phyloP scores from a whole-genome alignment of 2,888 invertebrate species.

The Sphaeridia pumilis region DNA sequence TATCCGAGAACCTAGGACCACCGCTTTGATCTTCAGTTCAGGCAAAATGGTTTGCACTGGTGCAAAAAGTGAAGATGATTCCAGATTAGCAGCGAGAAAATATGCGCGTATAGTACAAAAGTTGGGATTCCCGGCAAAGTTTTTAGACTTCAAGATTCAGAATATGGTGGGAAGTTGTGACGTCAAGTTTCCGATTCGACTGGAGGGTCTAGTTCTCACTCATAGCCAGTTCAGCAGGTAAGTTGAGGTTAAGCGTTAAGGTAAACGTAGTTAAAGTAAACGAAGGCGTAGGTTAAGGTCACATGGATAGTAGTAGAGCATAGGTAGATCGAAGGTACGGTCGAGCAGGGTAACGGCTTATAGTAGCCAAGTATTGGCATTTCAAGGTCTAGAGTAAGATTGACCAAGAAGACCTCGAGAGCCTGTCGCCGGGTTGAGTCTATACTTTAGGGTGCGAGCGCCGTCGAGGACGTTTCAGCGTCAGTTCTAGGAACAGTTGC shows the following conservation, averaged over 20 bases:
- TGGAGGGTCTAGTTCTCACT: constrained; percentile 67
- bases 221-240: constrained; percentile 64
- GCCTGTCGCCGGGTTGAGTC: too few species aligned
- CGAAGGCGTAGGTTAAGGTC: too few species aligned
- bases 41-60: constrained; percentile 83
- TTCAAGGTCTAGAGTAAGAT: too few species aligned
- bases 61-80: constrained; percentile 70
- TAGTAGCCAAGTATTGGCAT: too few species aligned
- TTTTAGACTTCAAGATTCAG: constrained; percentile 68
- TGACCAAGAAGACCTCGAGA: too few species aligned
- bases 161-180: constrained; percentile 82
- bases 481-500: too few species aligned
- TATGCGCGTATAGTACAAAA: constrained; percentile 73
- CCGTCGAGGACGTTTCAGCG: too few species aligned
- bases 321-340: too few species aligned
- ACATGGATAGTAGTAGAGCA: too few species aligned
- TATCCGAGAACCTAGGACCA: constrained; percentile 67
- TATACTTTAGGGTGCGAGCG: too few species aligned
- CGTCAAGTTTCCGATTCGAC: constrained; percentile 69
- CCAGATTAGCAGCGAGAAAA: constrained; percentile 64
- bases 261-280: constrained; percentile 9
- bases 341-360: too few species aligned
- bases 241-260: neutral
- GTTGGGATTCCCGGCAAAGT: constrained; percentile 63
- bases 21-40: constrained; percentile 68